Evolutionary conservation across 2,797 vertebrate genomes (phyloP), one percentile per base, ranked within the genome.

Genomic region (Anniella stebbinsi): DNA sequence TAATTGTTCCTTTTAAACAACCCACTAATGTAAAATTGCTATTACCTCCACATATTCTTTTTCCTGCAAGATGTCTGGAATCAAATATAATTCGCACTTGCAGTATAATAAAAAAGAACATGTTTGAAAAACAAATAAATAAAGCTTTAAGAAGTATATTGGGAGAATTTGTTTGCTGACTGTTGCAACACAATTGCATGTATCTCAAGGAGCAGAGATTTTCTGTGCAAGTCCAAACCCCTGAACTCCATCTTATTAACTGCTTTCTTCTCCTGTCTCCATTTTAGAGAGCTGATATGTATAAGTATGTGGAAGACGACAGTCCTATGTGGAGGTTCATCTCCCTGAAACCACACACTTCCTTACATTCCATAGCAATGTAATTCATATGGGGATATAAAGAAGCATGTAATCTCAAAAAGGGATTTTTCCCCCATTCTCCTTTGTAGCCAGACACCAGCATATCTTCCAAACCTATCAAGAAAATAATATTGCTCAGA

Each of bases 291-390:
- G 85, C 7, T 0, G 2, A 66, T 88, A 81, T 25, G 80, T 83
- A 60, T 67, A 72, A 89, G 93, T 30, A 54, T 28, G 63, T 88
- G 25, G 88, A 87, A n/a, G 41, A 72, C n/a, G 36, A 21, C 41
- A 88, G 4, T 3, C 63, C 82, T 0, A 15, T 88, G 30, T 21
- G 82, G 38, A 15, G 67, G 80, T 70, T 89, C 90, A 76, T 96
- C 98, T 97, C 96, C 97, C 96, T 97, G 98, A 98, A 98, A 98
- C 99, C 99, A 99, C 99, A 99, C 99, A 99, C 99, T 99, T 99
- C 99, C 98, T 99, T 99, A 99, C 99, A 99, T 99, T 99, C 99
- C 99, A 99, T 99, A 99, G 98, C 97, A 97, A 96, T 95, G 95
- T 98, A 97, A 98, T 98, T 98, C 98, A 97, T 99, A 99, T 99